Conservation (phyloP, 2,797 vertebrate species). For the Harpagifer antarcticus region DNA sequence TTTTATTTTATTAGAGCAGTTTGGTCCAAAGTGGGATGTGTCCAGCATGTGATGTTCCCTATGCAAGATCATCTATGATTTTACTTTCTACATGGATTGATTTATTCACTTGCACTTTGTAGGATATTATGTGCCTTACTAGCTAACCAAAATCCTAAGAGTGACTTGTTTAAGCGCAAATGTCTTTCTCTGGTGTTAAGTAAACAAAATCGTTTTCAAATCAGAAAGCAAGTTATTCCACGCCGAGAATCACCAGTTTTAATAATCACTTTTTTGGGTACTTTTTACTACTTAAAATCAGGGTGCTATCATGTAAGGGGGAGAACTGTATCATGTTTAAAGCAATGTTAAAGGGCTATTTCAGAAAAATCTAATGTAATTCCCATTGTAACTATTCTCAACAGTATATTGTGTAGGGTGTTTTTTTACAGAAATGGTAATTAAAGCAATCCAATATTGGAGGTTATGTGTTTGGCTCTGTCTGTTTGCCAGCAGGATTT, state of each 20-base stretch:
- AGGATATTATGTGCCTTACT: background rate
- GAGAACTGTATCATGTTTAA: background rate
- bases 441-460: background rate
- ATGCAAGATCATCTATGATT: background rate
- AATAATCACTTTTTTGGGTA: background rate
- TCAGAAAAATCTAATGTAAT: background rate
- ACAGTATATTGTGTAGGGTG: background rate
- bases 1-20: background rate
- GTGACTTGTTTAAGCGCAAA: background rate
- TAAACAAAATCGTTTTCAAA: background rate
- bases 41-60: background rate
- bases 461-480: too few relatives aligned
- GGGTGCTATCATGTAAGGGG: background rate
- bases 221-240: background rate
- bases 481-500: too few relatives aligned
- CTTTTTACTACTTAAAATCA: constrained; percentile 1
- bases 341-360: background rate
- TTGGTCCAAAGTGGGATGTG: background rate
- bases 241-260: background rate
- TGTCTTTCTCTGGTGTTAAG: background rate
- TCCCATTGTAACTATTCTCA: background rate
- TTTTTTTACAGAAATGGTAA: background rate
- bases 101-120: background rate
- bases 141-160: too few relatives aligned
- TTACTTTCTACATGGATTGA: background rate